phyloP scores from a whole-genome alignment of 2,113 vertebrate genomes.

The Litocranius walleri region DNA sequence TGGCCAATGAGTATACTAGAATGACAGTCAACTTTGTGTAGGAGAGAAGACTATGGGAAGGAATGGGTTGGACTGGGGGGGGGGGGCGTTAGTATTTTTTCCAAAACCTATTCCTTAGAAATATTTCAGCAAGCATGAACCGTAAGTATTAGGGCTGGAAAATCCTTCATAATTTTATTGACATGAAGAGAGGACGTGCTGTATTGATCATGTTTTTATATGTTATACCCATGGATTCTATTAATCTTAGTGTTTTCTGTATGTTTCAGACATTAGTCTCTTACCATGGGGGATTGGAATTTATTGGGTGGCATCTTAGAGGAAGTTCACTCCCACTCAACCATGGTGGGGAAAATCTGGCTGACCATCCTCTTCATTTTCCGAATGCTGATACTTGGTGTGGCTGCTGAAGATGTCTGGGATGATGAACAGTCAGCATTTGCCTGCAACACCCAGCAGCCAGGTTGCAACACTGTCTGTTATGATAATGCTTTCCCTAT shows the following conservation, averaged over 20 bases:
- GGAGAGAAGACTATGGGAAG: background rate
- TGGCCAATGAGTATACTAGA: background rate
- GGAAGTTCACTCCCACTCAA: slow-evolving; percentile 95
- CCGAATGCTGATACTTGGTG: slow-evolving; percentile 94
- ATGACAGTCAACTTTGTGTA: background rate
- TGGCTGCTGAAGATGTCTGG: slow-evolving; percentile 95
- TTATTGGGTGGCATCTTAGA: slow-evolving; percentile 93
- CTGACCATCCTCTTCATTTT: slow-evolving; percentile 97
- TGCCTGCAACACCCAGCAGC: slow-evolving; percentile 95
- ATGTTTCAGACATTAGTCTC: slow-evolving; percentile 79
- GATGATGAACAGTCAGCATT: slow-evolving; percentile 95
- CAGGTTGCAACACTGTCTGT: slow-evolving; percentile 94
- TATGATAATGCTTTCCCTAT: slow-evolving; percentile 96
- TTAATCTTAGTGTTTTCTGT: background rate
- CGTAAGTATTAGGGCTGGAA: background rate
- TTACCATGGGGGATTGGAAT: slow-evolving; percentile 97
- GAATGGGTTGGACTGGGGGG: background rate
- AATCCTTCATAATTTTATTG: background rate
- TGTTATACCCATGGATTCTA: background rate
- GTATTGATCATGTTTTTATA: background rate
- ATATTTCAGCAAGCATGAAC: background rate
- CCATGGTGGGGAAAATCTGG: slow-evolving; percentile 97
- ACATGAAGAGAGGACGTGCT: background rate
- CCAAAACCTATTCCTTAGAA: background rate
- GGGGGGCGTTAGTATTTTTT: background rate